These are phyloP conservation scores for Amorpha juglandis DNA, from an alignment of 2,888 invertebrate genomes.

Conservation along the genomic window DNA sequence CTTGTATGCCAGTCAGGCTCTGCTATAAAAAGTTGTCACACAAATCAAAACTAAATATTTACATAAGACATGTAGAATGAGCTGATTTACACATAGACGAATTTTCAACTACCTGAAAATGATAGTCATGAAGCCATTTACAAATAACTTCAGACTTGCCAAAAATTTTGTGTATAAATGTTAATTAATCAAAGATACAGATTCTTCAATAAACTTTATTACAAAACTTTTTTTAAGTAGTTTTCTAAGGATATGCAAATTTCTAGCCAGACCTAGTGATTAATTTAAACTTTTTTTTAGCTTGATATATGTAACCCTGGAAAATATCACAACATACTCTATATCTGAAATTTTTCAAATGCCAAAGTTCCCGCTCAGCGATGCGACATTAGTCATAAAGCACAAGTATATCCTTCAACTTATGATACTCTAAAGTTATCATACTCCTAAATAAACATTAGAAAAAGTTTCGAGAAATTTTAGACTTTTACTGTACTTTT, in stretches of 20 bases:
- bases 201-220: too few relatives aligned
- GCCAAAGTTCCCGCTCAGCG: conserved; percentile 38
- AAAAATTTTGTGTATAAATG: too few relatives aligned
- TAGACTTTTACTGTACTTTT: neutral
- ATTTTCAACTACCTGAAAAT: too few relatives aligned
- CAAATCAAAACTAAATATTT: too few relatives aligned
- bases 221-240: too few relatives aligned
- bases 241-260: neutral
- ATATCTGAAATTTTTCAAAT: conserved; percentile 29
- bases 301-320: neutral
- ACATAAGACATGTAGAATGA: too few relatives aligned
- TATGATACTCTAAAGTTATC: conserved; percentile 21
- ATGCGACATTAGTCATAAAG: conserved; percentile 29
- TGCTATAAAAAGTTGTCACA: too few relatives aligned
- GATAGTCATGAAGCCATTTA: too few relatives aligned
- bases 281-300: neutral
- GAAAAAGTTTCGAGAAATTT: neutral
- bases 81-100: too few relatives aligned
- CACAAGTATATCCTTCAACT: conserved; percentile 42
- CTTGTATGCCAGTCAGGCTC: too few relatives aligned
- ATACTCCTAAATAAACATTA: neutral
- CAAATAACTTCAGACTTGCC: too few relatives aligned
- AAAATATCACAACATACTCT: neutral
- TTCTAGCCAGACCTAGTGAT: neutral
- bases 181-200: too few relatives aligned